Percentiles rank a stretch among this genome's conserved stretches.
phyloP scores from a whole-genome alignment of 2,797 vertebrate genomes.

The Paratrypauchen microcephalus region DNA sequence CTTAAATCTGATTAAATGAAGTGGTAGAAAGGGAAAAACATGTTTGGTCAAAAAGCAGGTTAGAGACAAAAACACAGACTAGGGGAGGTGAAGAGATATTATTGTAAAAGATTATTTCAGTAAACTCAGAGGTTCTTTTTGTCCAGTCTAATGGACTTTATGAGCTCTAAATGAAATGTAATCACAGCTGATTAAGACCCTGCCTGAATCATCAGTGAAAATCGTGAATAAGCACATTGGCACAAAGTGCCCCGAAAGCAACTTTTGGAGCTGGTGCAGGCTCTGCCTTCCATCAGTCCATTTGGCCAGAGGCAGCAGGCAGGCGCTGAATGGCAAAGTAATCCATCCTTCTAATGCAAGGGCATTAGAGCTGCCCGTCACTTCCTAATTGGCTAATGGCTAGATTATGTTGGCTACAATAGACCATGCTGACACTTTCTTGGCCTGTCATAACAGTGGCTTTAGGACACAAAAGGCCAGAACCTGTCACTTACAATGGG shows the following conservation, averaged over 20 bases:
- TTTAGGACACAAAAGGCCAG: slow-evolving; percentile 50
- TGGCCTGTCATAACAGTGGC: slow-evolving; percentile 61
- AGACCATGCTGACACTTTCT: slow-evolving; percentile 66
- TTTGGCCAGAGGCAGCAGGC: slow-evolving; percentile 50
- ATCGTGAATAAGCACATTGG: slow-evolving; percentile 43
- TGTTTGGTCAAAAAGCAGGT: slow-evolving; percentile 18
- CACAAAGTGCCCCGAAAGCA: slow-evolving; percentile 67
- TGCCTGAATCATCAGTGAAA: slow-evolving; percentile 40
- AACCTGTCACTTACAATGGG: slow-evolving; percentile 13
- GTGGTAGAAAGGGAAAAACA: slow-evolving; percentile 4
- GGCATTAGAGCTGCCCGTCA: slow-evolving; percentile 66
- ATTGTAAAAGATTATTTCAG: slow-evolving; percentile 34
- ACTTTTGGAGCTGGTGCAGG: slow-evolving; percentile 39
- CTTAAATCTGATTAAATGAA: slow-evolving; percentile 48
- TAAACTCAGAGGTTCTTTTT: slow-evolving; percentile 33
- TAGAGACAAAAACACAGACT: slow-evolving; percentile 11
- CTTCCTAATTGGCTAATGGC: slow-evolving; percentile 80
- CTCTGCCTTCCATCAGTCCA: slow-evolving; percentile 41
- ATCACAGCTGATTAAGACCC: slow-evolving; percentile 56
- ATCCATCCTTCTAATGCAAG: slow-evolving; percentile 72
- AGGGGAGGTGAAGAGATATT: slow-evolving; percentile 22
- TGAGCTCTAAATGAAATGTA: slow-evolving; percentile 49
- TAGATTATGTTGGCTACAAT: slow-evolving; percentile 75
- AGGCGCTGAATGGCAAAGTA: slow-evolving; percentile 65
- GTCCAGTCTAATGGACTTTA: slow-evolving; percentile 37